These are phyloP conservation scores for Mylabris sibirica DNA, from an alignment of 2,888 invertebrate species.

Conservation along the genomic window DNA sequence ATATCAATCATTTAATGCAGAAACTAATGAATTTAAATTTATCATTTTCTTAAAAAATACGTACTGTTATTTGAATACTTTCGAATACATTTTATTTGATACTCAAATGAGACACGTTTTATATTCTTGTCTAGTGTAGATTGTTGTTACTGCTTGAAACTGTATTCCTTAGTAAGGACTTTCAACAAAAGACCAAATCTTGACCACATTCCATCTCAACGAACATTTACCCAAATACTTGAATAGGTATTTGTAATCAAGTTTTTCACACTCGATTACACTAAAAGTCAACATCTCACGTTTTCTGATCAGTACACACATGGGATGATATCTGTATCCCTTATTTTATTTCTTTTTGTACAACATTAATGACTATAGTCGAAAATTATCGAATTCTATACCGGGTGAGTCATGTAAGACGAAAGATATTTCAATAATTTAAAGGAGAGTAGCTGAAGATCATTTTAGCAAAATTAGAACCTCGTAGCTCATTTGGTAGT, in stretches of 20 bases:
- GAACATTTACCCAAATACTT: constrained; percentile 38
- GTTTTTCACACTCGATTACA: constrained; percentile 50
- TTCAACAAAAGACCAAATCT: constrained; percentile 3
- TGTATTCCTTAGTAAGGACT: background rate
- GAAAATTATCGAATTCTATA: background rate
- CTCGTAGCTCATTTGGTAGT: too few species aligned
- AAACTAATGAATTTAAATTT: background rate
- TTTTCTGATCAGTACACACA: constrained; percentile 51
- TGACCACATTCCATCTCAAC: constrained; percentile 17
- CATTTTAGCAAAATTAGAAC: too few species aligned
- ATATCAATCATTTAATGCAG: too few species aligned
- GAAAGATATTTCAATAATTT: too few species aligned
- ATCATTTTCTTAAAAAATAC: too few species aligned
- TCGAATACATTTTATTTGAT: too few species aligned
- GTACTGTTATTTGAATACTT: too few species aligned
- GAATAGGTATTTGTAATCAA: constrained; percentile 44
- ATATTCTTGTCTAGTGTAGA: background rate
- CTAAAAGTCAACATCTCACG: constrained; percentile 50
- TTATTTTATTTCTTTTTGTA: constrained; percentile 36
- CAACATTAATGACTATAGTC: background rate
- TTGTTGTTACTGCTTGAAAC: background rate
- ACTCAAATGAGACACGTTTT: background rate
- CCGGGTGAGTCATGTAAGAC: too few species aligned
- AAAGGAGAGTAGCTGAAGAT: too few species aligned
- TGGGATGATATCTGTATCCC: constrained; percentile 42